Evolutionary conservation across 1,140 invertebrate species (phyloP).

Genomic region (Plutomurus gul): DNA sequence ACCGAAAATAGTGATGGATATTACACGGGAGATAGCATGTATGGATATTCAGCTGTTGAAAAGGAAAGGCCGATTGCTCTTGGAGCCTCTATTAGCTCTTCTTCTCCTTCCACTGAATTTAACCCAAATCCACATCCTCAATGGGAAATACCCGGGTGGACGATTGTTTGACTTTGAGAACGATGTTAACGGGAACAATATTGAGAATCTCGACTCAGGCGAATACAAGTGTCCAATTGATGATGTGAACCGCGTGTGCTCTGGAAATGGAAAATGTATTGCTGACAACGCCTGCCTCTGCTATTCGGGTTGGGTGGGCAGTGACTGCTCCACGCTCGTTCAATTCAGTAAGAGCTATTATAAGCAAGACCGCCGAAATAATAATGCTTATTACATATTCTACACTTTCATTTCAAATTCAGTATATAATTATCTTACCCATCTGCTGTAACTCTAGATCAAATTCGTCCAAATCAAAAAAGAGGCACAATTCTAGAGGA

Average conservation of each 20-base stretch:
- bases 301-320: not conserved
- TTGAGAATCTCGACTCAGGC: not conserved
- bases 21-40: not conserved
- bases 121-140: not conserved
- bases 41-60: not conserved
- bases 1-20: not conserved
- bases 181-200: not conserved
- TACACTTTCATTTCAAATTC: not conserved
- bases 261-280: slow-evolving; percentile 4
- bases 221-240: not conserved
- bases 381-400: not conserved
- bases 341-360: not conserved
- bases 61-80: not conserved
- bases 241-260: not conserved
- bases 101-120: not conserved
- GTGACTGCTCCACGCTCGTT: not conserved
- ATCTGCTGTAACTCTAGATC: not conserved
- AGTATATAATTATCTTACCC: not conserved
- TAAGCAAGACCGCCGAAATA: too few relatives aligned
- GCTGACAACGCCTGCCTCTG: not conserved
- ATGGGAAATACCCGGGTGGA: not conserved
- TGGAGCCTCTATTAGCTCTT: not conserved
- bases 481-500: not conserved
- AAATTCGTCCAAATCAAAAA: not conserved
- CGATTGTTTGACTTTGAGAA: not conserved